Evolutionary conservation across 2,113 vertebrate species (phyloP).

Genomic region (Herpetotheres cachinnans): DNA sequence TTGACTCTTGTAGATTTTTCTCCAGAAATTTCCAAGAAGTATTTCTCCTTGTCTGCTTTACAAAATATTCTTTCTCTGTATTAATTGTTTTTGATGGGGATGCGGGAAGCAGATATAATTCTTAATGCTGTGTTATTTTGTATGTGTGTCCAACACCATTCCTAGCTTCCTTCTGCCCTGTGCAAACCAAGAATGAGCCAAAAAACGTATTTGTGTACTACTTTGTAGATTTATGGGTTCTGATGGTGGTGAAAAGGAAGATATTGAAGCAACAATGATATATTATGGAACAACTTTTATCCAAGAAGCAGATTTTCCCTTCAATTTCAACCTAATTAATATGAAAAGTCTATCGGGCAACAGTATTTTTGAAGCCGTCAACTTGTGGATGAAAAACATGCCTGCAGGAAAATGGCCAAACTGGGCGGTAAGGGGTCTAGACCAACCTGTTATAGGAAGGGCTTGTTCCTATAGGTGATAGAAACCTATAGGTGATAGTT

Average conservation of each 20-base stretch:
- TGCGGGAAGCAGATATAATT: neutral
- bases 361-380: conserved; percentile 75
- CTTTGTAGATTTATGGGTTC: conserved; percentile 86
- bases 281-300: conserved; percentile 86
- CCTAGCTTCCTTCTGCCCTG: neutral
- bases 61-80: neutral
- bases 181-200: neutral
- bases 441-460: neutral
- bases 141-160: neutral
- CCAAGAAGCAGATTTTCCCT: conserved; percentile 90
- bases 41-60: neutral
- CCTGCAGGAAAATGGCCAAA: conserved; percentile 91
- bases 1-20: neutral
- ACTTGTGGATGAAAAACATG: conserved; percentile 92
- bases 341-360: conserved; percentile 77
- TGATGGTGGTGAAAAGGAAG: conserved; percentile 77
- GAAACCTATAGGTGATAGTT: neutral
- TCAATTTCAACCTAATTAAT: conserved; percentile 87
- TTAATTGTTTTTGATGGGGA: neutral
- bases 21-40: neutral
- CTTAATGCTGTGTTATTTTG: neutral
- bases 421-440: conserved; percentile 86
- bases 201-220: neutral
- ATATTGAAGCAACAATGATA: conserved; percentile 85
- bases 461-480: neutral